Percentiles rank a stretch among this genome's conserved stretches.
phyloP scores from a whole-genome alignment of 2,888 invertebrate genomes.

The Philhelius pedissequus region DNA sequence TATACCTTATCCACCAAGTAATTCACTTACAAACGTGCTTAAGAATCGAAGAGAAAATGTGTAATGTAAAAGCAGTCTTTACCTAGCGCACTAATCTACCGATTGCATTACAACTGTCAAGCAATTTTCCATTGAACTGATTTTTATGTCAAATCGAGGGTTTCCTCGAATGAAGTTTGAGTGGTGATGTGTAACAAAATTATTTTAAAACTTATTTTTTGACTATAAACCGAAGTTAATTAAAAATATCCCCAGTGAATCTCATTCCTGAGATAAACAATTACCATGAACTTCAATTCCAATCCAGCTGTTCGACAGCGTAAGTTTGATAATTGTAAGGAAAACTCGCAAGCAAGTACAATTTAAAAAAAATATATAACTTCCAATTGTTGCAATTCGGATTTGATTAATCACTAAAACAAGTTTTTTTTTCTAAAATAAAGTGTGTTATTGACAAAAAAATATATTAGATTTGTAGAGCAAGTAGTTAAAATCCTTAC shows the following conservation, averaged over 20 bases:
- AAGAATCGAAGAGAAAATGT: no score
- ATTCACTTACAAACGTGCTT: no score
- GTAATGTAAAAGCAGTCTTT: no score
- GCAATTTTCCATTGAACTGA: conserved; percentile 17
- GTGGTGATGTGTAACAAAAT: conserved; percentile 69
- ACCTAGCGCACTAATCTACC: no score
- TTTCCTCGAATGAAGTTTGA: conserved; percentile 54
- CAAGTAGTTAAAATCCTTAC: background rate
- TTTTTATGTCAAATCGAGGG: conserved; percentile 14
- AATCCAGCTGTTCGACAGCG: conserved; percentile 77
- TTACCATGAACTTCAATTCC: conserved; percentile 77
- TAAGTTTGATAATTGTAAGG: conserved; percentile 78
- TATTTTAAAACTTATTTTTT: conserved; percentile 20
- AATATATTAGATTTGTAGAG: background rate
- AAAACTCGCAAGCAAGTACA: conserved; percentile 73
- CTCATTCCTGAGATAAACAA: conserved; percentile 19
- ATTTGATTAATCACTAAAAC: background rate
- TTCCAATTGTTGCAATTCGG: conserved; percentile 1
- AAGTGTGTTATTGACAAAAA: background rate
- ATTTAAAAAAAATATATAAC: background rate
- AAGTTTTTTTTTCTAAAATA: background rate
- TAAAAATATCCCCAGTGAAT: conserved; percentile 4
- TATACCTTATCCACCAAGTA: no score
- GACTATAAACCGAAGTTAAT: conserved; percentile 2
- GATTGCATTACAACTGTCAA: no score